phyloP scores from a whole-genome alignment of 1,140 invertebrate species.

The Himalopsyche phryganea region DNA sequence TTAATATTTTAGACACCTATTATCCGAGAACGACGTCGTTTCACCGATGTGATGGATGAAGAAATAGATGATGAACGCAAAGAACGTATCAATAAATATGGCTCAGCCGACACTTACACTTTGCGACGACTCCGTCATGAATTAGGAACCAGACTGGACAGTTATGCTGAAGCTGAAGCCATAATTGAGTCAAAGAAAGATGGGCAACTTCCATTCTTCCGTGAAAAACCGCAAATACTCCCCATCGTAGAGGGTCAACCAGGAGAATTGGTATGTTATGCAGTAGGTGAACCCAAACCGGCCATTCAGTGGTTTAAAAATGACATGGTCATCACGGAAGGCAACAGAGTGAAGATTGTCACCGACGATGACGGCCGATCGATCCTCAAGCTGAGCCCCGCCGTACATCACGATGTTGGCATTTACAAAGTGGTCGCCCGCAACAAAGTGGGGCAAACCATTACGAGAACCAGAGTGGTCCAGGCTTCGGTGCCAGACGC shows the following conservation, averaged over 20 bases:
- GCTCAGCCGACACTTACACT: slow-evolving; percentile 64
- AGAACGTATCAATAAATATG: slow-evolving; percentile 75
- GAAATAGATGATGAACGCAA: slow-evolving; percentile 89
- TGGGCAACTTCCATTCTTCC: slow-evolving; percentile 74
- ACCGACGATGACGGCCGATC: slow-evolving; percentile 75
- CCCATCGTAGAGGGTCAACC: slow-evolving; percentile 77
- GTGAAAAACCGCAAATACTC: slow-evolving; percentile 74
- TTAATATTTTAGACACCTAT: slow-evolving; percentile 65
- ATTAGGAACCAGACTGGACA: slow-evolving; percentile 73
- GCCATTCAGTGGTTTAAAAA: slow-evolving; percentile 95
- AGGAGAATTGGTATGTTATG: slow-evolving; percentile 76
- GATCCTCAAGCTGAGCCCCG: slow-evolving; percentile 71
- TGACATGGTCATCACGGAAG: slow-evolving; percentile 79
- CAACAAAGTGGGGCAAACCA: slow-evolving; percentile 78
- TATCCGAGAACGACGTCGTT: slow-evolving; percentile 83
- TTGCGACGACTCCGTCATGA: slow-evolving; percentile 76
- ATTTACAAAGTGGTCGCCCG: slow-evolving; percentile 94
- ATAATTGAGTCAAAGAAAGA: slow-evolving; percentile 76
- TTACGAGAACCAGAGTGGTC: slow-evolving; percentile 70
- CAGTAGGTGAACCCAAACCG: slow-evolving; percentile 86
- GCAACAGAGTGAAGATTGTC: slow-evolving; percentile 70
- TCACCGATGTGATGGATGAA: slow-evolving; percentile 94
- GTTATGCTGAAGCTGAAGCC: slow-evolving; percentile 80
- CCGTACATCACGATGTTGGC: slow-evolving; percentile 77
- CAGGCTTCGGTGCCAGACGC: slow-evolving; percentile 70